These are phyloP conservation scores for Xestoiulus laeticollis DNA, from an alignment of 2,888 invertebrate species.

Conservation along the genomic window DNA sequence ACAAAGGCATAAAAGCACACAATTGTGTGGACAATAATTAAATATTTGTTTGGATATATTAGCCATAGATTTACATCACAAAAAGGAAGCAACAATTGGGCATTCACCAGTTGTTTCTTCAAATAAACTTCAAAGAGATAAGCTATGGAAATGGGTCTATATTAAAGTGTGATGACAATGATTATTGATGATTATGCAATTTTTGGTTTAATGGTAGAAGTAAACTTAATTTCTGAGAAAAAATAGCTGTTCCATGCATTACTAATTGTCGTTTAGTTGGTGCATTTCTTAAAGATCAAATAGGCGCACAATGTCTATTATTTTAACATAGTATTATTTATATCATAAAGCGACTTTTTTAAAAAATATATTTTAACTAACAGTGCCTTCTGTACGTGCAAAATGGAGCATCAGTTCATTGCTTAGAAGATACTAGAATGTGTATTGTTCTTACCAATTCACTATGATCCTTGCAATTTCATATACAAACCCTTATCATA, in stretches of 20 bases:
- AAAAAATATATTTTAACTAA: conserved; percentile 7
- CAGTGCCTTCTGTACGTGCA: background rate
- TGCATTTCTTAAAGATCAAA: background rate
- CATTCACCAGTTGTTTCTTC: background rate
- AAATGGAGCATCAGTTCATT: background rate
- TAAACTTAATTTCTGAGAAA: background rate
- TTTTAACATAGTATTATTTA: background rate
- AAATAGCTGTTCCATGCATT: background rate
- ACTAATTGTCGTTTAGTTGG: background rate
- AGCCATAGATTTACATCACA: conserved; percentile 29
- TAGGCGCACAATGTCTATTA: background rate
- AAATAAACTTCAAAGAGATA: background rate
- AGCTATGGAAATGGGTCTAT: background rate
- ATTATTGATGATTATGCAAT: background rate
- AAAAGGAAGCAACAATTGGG: background rate
- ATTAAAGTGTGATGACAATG: conserved; percentile 15
- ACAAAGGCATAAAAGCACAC: conserved; percentile 21
- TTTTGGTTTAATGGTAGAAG: conserved; percentile 11
- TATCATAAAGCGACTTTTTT: background rate
- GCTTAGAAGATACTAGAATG: background rate
- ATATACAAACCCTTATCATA: too few relatives aligned
- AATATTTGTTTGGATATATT: background rate
- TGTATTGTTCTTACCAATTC: background rate
- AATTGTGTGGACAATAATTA: conserved; percentile 30
- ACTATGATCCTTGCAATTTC: background rate